A percentile compares a stretch with the other conserved stretches of the same genome.
phyloP scores from a whole-genome alignment of 2,113 vertebrate genomes.

The Struthidea cinerea region DNA sequence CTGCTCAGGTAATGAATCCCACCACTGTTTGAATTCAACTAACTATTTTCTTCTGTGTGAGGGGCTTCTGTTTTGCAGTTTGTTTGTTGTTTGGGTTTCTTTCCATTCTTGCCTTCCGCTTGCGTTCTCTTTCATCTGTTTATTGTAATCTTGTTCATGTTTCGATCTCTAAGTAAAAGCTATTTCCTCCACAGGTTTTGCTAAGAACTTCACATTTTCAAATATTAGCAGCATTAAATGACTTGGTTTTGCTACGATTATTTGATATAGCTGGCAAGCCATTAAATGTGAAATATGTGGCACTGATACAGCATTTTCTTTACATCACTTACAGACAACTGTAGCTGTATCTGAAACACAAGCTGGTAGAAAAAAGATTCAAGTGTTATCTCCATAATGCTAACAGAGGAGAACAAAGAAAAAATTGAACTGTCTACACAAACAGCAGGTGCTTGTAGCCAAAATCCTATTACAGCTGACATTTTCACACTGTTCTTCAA shows the following conservation, averaged over 20 bases:
- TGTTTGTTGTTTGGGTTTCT: neutral
- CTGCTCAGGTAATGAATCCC: neutral
- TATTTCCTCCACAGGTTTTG: neutral
- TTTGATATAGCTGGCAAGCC: neutral
- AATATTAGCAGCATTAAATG: neutral
- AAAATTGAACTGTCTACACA: neutral
- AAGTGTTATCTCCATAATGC: neutral
- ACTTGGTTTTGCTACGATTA: neutral
- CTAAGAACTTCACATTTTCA: neutral
- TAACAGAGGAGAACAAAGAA: neutral
- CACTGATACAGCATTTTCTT: neutral
- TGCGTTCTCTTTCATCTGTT: neutral
- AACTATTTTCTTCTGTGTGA: neutral
- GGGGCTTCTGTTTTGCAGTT: neutral
- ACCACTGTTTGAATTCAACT: neutral
- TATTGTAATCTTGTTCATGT: neutral
- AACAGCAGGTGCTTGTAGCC: neutral
- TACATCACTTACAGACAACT: neutral
- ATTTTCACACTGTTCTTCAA: conserved; percentile 28
- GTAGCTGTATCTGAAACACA: neutral
- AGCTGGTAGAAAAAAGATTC: neutral
- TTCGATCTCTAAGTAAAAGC: neutral
- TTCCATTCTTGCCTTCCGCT: neutral
- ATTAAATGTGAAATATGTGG: neutral
- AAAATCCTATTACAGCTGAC: neutral